Percentiles rank a stretch among this genome's conserved stretches.
Conservation (phyloP, 2,888 invertebrate genomes). For the Cheilosia vernalis region DNA sequence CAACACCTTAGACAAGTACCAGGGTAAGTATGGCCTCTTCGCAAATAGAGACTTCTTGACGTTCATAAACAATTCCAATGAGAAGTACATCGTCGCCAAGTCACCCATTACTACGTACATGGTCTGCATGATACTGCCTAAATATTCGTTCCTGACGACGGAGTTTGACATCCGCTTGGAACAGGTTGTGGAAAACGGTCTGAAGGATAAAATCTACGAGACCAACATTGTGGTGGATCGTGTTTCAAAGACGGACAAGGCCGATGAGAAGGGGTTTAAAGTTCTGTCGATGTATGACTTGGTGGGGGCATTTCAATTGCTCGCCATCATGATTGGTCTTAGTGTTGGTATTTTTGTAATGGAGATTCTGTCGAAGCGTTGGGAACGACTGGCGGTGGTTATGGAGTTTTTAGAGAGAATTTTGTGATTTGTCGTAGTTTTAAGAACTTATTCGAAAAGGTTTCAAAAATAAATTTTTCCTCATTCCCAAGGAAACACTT, state of each 20-base stretch:
- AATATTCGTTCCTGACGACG: neutral
- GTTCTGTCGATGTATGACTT: too few relatives aligned
- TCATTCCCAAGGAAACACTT: too few relatives aligned
- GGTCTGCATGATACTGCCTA: neutral
- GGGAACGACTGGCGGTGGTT: too few relatives aligned
- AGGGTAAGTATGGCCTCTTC: neutral
- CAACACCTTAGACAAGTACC: neutral
- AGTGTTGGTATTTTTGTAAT: too few relatives aligned
- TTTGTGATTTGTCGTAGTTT: too few relatives aligned
- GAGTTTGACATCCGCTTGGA: neutral
- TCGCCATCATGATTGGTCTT: too few relatives aligned
- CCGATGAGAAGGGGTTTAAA: neutral
- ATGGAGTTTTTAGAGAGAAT: too few relatives aligned
- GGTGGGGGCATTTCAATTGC: too few relatives aligned
- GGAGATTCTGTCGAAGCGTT: too few relatives aligned
- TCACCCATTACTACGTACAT: fast-evolving
- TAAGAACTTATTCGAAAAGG: too few relatives aligned
- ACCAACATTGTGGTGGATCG: neutral
- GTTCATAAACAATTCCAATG: neutral
- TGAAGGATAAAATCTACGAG: neutral
- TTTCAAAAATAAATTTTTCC: too few relatives aligned
- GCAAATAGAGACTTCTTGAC: neutral
- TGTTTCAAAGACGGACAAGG: neutral
- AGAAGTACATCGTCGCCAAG: neutral
- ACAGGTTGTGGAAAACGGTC: neutral